Evolutionary conservation across 1,140 invertebrate species (phyloP).

Genomic region (Sesamia nonagrioides): DNA sequence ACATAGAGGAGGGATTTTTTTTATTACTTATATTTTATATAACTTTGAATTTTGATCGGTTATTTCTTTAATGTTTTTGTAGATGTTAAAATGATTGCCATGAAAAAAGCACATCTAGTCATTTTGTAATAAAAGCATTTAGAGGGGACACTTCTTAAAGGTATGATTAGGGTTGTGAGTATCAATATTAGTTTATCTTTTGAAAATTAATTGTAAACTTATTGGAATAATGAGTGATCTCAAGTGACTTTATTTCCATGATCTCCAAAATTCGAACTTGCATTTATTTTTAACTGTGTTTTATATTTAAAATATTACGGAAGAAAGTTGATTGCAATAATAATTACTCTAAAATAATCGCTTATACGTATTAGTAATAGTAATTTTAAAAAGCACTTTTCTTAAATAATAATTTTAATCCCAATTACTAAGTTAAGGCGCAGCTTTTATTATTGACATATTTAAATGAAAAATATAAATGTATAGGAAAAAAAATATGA

Average conservation of each 20-base stretch:
- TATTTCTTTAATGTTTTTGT: conserved; percentile 55
- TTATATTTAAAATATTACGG: conserved; percentile 57
- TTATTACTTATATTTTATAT: conserved; percentile 58
- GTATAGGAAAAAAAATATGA: conserved; percentile 67
- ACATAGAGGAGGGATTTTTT: conserved; percentile 56
- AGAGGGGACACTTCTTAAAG: conserved; percentile 66
- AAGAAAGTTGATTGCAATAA: conserved; percentile 66
- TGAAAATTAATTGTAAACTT: conserved; percentile 66
- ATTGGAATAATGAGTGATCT: conserved; percentile 77
- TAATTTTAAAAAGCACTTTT: conserved; percentile 71
- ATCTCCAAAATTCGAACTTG: conserved; percentile 80
- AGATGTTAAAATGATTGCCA: conserved; percentile 73
- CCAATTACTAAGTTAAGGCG: conserved; percentile 71
- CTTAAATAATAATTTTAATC: conserved; percentile 68
- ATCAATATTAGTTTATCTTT: conserved; percentile 80
- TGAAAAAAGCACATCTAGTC: conserved; percentile 80
- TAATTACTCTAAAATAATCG: conserved; percentile 68
- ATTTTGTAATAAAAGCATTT: conserved; percentile 78
- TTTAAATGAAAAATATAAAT: conserved; percentile 62
- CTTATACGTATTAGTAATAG: conserved; percentile 67
- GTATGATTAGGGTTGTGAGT: conserved; percentile 85
- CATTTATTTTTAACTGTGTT: conserved; percentile 77
- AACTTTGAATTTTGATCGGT: conserved; percentile 52
- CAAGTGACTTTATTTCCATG: conserved; percentile 75
- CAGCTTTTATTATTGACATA: conserved; percentile 68